phyloP scores from a whole-genome alignment of 2,797 vertebrate genomes.

The Pagetopsis macropterus region DNA sequence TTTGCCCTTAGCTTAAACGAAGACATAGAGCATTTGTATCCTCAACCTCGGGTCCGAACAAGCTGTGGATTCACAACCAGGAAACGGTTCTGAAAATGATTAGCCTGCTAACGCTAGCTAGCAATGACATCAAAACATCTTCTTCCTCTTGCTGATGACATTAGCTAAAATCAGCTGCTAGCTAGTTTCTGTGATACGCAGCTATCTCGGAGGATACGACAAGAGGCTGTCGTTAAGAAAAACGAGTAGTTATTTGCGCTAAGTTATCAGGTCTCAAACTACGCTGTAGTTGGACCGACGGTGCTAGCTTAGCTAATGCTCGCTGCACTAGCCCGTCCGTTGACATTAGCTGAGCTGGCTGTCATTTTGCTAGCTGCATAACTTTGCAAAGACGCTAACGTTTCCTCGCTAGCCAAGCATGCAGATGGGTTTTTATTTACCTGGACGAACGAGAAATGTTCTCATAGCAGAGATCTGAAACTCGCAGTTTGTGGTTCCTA shows the following conservation, averaged over 20 bases:
- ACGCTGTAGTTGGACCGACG: conserved; percentile 35
- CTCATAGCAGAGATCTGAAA: conserved; percentile 71
- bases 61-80: conserved; percentile 63
- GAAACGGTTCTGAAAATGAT: conserved; percentile 64
- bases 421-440: conserved; percentile 53
- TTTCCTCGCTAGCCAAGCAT: conserved; percentile 4
- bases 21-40: neutral
- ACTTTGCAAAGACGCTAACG: conserved; percentile 39
- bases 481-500: conserved; percentile 45
- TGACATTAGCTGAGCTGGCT: conserved; percentile 70
- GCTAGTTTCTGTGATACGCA: neutral
- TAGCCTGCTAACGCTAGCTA: conserved; percentile 64
- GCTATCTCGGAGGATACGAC: neutral
- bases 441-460: conserved; percentile 65
- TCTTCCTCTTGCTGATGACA: conserved; percentile 24
- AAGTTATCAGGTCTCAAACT: conserved; percentile 29
- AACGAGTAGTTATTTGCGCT: accelerated
- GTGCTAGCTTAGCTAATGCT: conserved; percentile 49
- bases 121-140: conserved; percentile 59
- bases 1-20: neutral
- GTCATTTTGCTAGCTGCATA: conserved; percentile 54
- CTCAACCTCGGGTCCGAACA: conserved; percentile 4
- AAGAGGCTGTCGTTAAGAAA: neutral
- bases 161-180: conserved; percentile 16
- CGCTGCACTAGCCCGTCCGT: conserved; percentile 55